phyloP scores from a whole-genome alignment of 1,140 invertebrate genomes.

The Nomia melanderi region DNA sequence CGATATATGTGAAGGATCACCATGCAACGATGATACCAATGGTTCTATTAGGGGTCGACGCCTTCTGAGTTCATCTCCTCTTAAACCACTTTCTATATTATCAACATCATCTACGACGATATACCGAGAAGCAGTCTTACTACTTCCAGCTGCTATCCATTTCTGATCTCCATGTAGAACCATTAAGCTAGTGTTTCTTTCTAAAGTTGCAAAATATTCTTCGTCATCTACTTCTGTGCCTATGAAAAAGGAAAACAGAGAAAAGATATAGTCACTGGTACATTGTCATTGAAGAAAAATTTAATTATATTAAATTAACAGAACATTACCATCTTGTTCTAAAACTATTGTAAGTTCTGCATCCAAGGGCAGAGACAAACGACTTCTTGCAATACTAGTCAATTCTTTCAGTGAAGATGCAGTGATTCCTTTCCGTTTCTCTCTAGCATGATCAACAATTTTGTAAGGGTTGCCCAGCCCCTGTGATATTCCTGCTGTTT shows the following conservation, averaged over 20 bases:
- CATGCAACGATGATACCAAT: slow-evolving; percentile 87
- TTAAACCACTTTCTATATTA: slow-evolving; percentile 79
- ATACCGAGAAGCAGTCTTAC: slow-evolving; percentile 80
- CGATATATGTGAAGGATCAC: slow-evolving; percentile 90
- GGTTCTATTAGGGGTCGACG: slow-evolving; percentile 71
- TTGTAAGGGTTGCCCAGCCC: slow-evolving; percentile 82
- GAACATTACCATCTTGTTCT: slow-evolving; percentile 86
- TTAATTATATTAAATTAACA: slow-evolving; percentile 8
- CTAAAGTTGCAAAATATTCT: slow-evolving; percentile 92
- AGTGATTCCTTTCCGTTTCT: slow-evolving; percentile 90
- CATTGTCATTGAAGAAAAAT: not conserved
- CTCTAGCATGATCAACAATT: slow-evolving; percentile 86
- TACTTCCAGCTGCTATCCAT: slow-evolving; percentile 82
- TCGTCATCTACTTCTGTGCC: slow-evolving; percentile 93
- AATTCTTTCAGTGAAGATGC: slow-evolving; percentile 89
- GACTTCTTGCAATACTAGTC: slow-evolving; percentile 80
- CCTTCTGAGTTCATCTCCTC: slow-evolving; percentile 81
- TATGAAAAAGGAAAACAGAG: slow-evolving; percentile 45
- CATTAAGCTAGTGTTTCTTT: slow-evolving; percentile 91
- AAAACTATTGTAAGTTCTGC: slow-evolving; percentile 88
- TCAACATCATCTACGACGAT: slow-evolving; percentile 87
- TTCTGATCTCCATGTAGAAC: slow-evolving; percentile 87
- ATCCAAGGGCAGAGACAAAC: slow-evolving; percentile 76
- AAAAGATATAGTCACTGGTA: not conserved
- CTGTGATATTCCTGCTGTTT: slow-evolving; percentile 64